Base-by-base conservation (phyloP, 2,113 vertebrate genomes). In the Burhinus oedicnemus region DNA sequence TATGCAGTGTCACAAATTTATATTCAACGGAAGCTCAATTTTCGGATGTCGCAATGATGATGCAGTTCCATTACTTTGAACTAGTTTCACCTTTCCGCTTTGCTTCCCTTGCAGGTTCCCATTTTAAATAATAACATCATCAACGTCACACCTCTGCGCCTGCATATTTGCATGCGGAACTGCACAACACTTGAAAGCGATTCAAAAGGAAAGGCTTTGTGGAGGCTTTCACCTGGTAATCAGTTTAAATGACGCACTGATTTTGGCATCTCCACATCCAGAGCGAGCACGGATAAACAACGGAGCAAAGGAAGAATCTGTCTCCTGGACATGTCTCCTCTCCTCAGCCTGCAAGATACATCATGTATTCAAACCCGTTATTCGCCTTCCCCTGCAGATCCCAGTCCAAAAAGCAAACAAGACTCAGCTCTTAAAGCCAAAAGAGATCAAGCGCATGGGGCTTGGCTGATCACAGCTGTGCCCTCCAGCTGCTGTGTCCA, bases 341-440 rank as follows among this genome's bases (percentile, higher is more conserved):
- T 62, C 26, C 0, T 0, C 22, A 71, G 70, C 18, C 70, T 49
- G 7, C 4, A 64, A 66, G 15, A 55, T 5, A 36, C 1, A 2
- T 5, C 58, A 22, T 1, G 6, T n/a, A 57, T 60, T 47, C 72
- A 91, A 87, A 75, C 9, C 30, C 19, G 13, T 12, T 65, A 61
- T 26, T 20, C 68, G 74, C 47, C 49, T 62, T 51, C 18, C 42
- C 15, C 47, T 61, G 26, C 18, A 82, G 36, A 87, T 34, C 18
- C 12, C 38, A 64, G 26, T 19, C 49, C 44, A 34, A 79, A 89
- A 91, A 60, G 8, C 38, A 25, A 93, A 36, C 23, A 49, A 38
- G 10, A 90, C 14, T 78, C 64, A 40, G 60, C 34, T 76, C 58
- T 79, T 45, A 71, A 89, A 87, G 32, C 27, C 57, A 58, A 54